Base-by-base conservation (phyloP, 2,113 vertebrate species). In the Lonchura striata region DNA sequence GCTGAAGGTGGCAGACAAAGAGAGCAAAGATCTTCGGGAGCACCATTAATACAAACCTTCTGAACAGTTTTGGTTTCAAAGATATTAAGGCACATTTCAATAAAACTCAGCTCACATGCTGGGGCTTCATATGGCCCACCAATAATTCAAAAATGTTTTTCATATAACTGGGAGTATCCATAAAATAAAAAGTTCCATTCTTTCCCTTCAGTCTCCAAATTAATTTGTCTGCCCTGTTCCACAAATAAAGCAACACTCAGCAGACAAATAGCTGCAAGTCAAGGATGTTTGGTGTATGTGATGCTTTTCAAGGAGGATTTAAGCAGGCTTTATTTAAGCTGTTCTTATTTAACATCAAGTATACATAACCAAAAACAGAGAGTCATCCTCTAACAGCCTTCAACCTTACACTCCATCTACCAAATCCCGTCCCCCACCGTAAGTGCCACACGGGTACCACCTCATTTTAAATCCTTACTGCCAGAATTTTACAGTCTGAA, bases 361-460 rank as follows among this genome's bases (percentile, higher is more conserved):
- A 59, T 30, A 75, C 14, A 44, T 16, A 68, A 56, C 37, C 60
- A 20, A 83, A 89, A 86, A 2, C 49, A 77, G 13, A 82, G 27
- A 54, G 46, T 31, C 25, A 42, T 22, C 20, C 44, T 59, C 68
- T 59, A 59, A 71, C 28, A 69, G 54, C 33, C 37, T 71, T 82
- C 74, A 52, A 59, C 7, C 41, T 63, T 31, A n/a, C 39, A 37
- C n/a, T 90, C 49, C 27, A n/a, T 21, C 59, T 35, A 53, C 22
- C 56, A 66, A 59, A 64, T 61, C 41, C 50, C 46, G n/a, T 57
- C 11, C 35, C 41, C 27, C 24, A 60, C 35, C 57, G 72, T 2
- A 76, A 60, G 80, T 6, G 13, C 31, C 33, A 65, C 0, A 0
- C 65, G 33, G 16, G 9, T 53, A 24, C 9, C 5, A 46, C 6